Percentiles rank a stretch among this genome's conserved stretches.
phyloP scores from a whole-genome alignment of 2,797 vertebrate species.

The Microchirus variegatus region DNA sequence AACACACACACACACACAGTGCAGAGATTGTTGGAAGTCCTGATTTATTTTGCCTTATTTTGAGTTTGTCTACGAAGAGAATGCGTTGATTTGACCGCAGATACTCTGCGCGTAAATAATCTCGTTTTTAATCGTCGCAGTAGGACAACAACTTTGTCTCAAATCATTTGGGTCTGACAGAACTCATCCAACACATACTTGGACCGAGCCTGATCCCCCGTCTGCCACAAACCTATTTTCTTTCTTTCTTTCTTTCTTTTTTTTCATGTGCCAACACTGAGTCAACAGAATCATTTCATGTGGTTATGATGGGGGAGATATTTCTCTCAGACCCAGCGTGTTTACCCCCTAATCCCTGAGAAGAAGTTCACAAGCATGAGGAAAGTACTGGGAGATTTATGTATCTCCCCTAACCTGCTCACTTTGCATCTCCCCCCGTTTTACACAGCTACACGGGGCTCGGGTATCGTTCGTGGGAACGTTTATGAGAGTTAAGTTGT shows the following conservation, averaged over 20 bases:
- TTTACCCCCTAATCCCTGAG: slow-evolving; percentile 68
- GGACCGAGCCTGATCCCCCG: slow-evolving; percentile 4
- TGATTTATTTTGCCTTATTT: too few relatives aligned
- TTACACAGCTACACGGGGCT: slow-evolving; percentile 24
- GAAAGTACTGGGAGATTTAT: slow-evolving; percentile 68
- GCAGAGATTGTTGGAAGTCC: too few relatives aligned
- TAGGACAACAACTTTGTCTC: slow-evolving; percentile 1
- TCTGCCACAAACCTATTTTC: slow-evolving; percentile 12
- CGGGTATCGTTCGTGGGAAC: slow-evolving; percentile 51
- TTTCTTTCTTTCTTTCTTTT: background rate
- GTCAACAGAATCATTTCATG: slow-evolving; percentile 60
- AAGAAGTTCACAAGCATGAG: slow-evolving; percentile 66
- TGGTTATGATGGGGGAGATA: slow-evolving; percentile 47
- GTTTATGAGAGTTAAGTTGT: slow-evolving; percentile 22
- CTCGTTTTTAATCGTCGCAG: background rate
- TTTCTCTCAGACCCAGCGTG: slow-evolving; percentile 59
- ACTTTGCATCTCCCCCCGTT: slow-evolving; percentile 30
- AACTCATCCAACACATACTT: slow-evolving; percentile 16
- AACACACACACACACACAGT: slow-evolving; percentile 11
- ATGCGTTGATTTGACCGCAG: background rate
- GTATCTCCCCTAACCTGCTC: slow-evolving; percentile 56
- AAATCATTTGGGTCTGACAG: slow-evolving; percentile 27
- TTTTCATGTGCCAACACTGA: slow-evolving; percentile 29
- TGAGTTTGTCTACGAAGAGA: background rate
- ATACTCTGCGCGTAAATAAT: background rate